A percentile compares a stretch with the other conserved stretches of the same genome.
Conservation (phyloP, 2,888 invertebrate species). For the Vannuccia rotundouncinata region DNA sequence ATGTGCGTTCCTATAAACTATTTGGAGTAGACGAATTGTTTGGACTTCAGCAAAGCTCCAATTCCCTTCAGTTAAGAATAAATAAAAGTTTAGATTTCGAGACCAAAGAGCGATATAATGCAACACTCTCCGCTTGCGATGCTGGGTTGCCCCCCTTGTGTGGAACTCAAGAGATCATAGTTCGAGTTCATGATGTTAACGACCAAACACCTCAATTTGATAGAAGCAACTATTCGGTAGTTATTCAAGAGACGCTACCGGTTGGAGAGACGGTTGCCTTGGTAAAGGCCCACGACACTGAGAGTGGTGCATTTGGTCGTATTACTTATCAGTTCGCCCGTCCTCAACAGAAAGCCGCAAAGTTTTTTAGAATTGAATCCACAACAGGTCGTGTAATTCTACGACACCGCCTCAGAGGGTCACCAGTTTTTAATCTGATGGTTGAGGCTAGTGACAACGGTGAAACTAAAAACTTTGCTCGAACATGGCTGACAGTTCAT, state of each 20-base stretch:
- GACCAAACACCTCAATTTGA: constrained; percentile 9
- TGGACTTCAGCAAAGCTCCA: background rate
- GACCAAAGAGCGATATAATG: background rate
- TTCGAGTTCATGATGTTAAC: constrained; percentile 2
- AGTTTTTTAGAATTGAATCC: background rate
- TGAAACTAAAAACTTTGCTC: background rate
- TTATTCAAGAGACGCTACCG: background rate
- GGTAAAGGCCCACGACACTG: background rate
- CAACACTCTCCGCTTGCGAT: background rate
- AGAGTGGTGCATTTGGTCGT: background rate
- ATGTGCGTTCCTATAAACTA: background rate
- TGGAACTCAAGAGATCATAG: background rate
- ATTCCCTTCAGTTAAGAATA: background rate
- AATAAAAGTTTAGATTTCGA: constrained; percentile 8
- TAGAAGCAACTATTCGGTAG: background rate
- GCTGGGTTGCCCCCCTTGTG: background rate
- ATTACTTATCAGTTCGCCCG: background rate
- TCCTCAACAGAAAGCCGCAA: background rate
- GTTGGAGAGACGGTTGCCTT: background rate
- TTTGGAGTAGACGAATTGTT: background rate
- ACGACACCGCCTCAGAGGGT: background rate
- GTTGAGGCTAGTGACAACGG: constrained; percentile 14
- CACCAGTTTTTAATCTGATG: background rate
- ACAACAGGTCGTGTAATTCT: background rate
- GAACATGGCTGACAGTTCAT: constrained; percentile 21